phyloP scores from a whole-genome alignment of 2,113 vertebrate genomes.

The Dicrurus megarhynchus region DNA sequence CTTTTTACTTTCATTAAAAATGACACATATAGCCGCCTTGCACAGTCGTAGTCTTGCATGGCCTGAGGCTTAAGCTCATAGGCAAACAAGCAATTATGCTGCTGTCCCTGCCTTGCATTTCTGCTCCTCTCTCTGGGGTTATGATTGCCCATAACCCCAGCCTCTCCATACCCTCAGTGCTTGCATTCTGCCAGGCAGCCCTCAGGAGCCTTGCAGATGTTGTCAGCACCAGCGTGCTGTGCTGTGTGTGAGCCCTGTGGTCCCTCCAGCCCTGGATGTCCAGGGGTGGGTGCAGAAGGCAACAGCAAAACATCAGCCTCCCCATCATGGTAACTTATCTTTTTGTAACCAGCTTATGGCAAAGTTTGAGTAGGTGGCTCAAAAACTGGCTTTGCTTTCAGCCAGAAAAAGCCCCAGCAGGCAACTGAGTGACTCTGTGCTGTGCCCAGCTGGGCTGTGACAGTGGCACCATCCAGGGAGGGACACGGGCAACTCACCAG shows the following conservation, averaged over 20 bases:
- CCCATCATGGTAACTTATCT: neutral
- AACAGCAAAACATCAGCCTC: neutral
- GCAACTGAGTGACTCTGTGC: neutral
- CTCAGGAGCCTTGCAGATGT: neutral
- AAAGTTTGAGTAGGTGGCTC: neutral
- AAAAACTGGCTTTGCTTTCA: neutral
- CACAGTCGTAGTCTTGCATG: neutral
- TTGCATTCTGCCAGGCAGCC: neutral
- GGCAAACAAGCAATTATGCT: neutral
- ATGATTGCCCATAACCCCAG: neutral
- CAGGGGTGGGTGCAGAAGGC: neutral
- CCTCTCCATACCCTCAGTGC: neutral
- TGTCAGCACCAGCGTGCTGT: rapidly evolving
- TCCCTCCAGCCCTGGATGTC: neutral
- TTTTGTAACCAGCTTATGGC: neutral
- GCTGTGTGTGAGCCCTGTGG: neutral
- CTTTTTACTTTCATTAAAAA: constrained; percentile 14
- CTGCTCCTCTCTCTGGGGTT: neutral
- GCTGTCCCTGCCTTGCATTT: neutral
- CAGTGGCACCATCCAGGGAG: neutral
- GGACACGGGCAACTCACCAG: constrained; percentile 76
- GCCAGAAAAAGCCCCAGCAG: neutral
- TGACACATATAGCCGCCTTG: neutral
- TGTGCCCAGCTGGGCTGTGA: neutral
- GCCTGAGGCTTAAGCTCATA: neutral